A percentile compares a stretch with the other conserved stretches of the same genome.
phyloP scores from a whole-genome alignment of 2,113 vertebrate genomes.

The Anser brachyrhynchus region DNA sequence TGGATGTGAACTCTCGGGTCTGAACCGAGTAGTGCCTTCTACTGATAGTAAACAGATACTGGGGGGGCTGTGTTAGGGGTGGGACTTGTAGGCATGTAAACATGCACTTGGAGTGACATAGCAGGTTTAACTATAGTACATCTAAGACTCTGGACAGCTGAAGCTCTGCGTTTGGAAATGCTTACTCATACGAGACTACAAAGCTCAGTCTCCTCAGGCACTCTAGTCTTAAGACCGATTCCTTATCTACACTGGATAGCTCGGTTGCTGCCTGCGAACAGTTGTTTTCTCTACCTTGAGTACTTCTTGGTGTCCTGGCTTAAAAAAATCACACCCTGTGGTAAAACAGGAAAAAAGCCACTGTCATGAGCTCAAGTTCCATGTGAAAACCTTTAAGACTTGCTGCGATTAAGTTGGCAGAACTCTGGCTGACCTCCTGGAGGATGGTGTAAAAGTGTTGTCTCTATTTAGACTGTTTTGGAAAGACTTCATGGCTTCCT shows the following conservation, averaged over 20 bases:
- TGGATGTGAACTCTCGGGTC: neutral
- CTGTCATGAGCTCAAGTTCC: slow-evolving; percentile 46
- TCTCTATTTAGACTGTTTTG: slow-evolving; percentile 60
- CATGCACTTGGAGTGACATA: slow-evolving; percentile 64
- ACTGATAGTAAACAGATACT: slow-evolving; percentile 48
- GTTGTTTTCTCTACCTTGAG: neutral
- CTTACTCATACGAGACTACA: slow-evolving; percentile 56
- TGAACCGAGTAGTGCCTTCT: slow-evolving; percentile 9
- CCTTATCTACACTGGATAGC: neutral
- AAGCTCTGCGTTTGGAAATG: slow-evolving; percentile 57
- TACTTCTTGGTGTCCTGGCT: neutral
- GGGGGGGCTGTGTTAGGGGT: neutral
- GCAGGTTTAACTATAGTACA: slow-evolving; percentile 66
- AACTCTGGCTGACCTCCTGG: slow-evolving; percentile 63
- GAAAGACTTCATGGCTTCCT: slow-evolving; percentile 53
- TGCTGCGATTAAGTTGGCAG: slow-evolving; percentile 36
- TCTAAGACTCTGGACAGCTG: slow-evolving; percentile 63
- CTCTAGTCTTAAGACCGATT: neutral
- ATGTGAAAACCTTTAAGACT: slow-evolving; percentile 38
- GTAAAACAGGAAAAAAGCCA: neutral
- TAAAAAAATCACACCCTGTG: neutral
- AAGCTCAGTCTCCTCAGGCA: slow-evolving; percentile 9
- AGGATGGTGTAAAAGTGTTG: slow-evolving; percentile 56
- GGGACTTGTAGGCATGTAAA: slow-evolving; percentile 41
- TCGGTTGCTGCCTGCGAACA: neutral